These are phyloP conservation scores for Heterodera schachtii DNA, from an alignment of 1,140 invertebrate genomes.

Conservation along the genomic window DNA sequence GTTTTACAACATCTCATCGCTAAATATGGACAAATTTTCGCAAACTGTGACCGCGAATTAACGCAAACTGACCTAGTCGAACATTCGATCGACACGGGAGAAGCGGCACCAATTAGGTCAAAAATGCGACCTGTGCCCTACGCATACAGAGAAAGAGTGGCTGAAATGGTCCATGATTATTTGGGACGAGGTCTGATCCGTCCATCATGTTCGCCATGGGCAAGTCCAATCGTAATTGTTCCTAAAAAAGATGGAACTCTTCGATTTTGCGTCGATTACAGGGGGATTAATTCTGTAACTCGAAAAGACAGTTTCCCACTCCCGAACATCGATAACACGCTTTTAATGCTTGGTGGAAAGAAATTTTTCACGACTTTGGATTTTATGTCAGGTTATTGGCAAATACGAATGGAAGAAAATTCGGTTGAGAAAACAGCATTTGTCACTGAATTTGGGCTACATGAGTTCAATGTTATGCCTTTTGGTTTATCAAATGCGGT, in stretches of 20 bases:
- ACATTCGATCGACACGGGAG: background rate
- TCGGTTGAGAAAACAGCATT: constrained; percentile 46
- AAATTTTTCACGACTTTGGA: constrained; percentile 66
- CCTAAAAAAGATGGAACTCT: constrained; percentile 69
- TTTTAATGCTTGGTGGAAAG: constrained; percentile 62
- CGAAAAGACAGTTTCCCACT: constrained; percentile 69
- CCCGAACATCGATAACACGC: constrained; percentile 67
- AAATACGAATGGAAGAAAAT: constrained; percentile 37
- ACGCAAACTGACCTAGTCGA: constrained; percentile 6
- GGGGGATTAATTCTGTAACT: constrained; percentile 67
- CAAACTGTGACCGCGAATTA: background rate
- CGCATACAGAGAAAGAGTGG: constrained; percentile 25
- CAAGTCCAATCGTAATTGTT: constrained; percentile 67
- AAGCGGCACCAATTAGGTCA: background rate
- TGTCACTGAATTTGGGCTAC: constrained; percentile 57
- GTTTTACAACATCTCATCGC: background rate
- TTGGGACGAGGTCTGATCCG: background rate
- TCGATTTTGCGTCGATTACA: constrained; percentile 68
- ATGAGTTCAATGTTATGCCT: constrained; percentile 66
- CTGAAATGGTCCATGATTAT: constrained; percentile 24
- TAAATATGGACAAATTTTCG: background rate
- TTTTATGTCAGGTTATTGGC: constrained; percentile 45
- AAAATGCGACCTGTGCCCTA: constrained; percentile 17
- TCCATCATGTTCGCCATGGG: no score
- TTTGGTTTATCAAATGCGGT: constrained; percentile 68